phyloP scores from a whole-genome alignment of 35 echinoderm and acorn worm genomes.

The Acanthaster planci region DNA sequence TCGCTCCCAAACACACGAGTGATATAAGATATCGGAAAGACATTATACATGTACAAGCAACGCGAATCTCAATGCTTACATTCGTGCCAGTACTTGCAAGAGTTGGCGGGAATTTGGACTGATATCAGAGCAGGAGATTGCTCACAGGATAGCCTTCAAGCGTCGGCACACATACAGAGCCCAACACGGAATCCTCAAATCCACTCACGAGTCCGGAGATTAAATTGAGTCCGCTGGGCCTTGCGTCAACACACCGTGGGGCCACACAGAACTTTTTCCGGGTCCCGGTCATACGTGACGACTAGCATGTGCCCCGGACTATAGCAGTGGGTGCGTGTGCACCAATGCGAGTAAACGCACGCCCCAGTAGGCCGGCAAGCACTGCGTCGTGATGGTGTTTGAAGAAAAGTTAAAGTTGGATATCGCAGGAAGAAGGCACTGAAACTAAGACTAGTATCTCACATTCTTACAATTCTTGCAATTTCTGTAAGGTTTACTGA shows the following conservation, averaged over 20 bases:
- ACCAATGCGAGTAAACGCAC: slow-evolving; percentile 6
- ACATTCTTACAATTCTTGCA: no score
- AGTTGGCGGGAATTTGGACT: slow-evolving; percentile 9
- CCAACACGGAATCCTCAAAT: neutral
- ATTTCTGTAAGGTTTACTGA: no score
- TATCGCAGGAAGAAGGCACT: no score
- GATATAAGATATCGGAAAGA: no score
- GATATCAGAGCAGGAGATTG: neutral
- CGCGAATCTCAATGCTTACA: no score
- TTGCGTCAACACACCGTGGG: slow-evolving; percentile 15
- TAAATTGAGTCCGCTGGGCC: slow-evolving; percentile 17
- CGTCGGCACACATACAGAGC: neutral
- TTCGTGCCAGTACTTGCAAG: neutral
- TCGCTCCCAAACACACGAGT: no score
- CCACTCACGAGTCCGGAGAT: slow-evolving; percentile 13
- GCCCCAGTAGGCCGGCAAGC: neutral
- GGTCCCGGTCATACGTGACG: slow-evolving; percentile 9
- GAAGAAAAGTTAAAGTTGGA: no score
- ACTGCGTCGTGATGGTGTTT: neutral
- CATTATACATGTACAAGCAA: no score
- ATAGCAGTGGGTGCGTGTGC: neutral
- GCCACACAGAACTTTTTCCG: slow-evolving; percentile 14
- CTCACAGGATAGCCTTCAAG: neutral
- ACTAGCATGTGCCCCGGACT: slow-evolving; percentile 7
- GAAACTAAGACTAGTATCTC: no score